Base-by-base conservation (phyloP, 2,113 vertebrate genomes). In the Eonycteris spelaea region DNA sequence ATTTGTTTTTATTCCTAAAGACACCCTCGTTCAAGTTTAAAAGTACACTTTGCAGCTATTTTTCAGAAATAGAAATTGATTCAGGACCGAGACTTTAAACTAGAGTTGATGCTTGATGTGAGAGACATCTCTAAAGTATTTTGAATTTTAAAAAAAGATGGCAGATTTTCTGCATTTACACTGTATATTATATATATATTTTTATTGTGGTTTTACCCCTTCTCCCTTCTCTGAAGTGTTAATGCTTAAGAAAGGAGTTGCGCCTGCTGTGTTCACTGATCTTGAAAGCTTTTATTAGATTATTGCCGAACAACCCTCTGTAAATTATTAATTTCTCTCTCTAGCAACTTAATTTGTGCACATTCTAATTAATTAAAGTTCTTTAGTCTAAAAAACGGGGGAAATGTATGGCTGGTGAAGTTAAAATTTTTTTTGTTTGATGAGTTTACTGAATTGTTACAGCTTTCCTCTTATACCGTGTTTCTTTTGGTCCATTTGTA, bases 311-410 rank as follows among this genome's bases (percentile, higher is more conserved):
- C 98, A 98, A 98, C 98, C 98, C 98, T 98, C 97, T 99, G 99
- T 99, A 99, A 99, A 99, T 99, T 98, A 99, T 99, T 99, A 97
- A 99, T 99, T 99, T 99, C 97, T 98, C 97, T 98, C 98, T 98
- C 99, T 98, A 98, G 98, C 98, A 99, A 98, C 98, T 99, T 99
- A 98, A 99, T 99, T 99, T 98, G 98, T 99, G 98, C 99, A 98
- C 98, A 98, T 98, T 99, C 98, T 99, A 98, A 99, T 99, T 99
- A 99, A 99, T 98, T 99, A 98, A 98, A 99, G 98, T 98, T 98
- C 98, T 98, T 99, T 98, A 98, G 98, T 99, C 98, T 98, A 80
- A 97, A 97, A 97, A 94, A 95, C 97, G 0, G 18, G 95, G 79
- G 55, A 38, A 91, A 95, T 13, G 82, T 98, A 97, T 63, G 96